These are phyloP conservation scores for Lasioglossum figueresi DNA, from an alignment of 2,888 invertebrate genomes.

Conservation along the genomic window DNA sequence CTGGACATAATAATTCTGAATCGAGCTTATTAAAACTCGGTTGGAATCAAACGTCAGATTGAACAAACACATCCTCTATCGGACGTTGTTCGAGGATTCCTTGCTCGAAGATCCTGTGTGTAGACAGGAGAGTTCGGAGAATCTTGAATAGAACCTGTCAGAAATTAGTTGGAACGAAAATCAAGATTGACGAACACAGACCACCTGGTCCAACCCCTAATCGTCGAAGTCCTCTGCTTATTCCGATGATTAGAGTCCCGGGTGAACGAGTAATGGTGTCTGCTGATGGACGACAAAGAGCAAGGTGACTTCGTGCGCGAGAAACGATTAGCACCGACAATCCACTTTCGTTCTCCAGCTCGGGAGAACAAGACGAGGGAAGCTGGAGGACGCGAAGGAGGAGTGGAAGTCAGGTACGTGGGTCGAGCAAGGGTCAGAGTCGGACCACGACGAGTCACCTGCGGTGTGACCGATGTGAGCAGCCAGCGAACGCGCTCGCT, in stretches of 20 bases:
- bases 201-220: not conserved
- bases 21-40: no score
- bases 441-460: conserved; percentile 77
- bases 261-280: conserved; percentile 22
- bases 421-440: conserved; percentile 75
- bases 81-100: no score
- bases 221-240: not conserved
- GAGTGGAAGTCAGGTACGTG: conserved; percentile 76
- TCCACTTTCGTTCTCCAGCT: conserved; percentile 49
- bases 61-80: no score
- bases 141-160: no score
- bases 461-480: conserved; percentile 78
- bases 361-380: conserved; percentile 37
- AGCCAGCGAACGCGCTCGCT: conserved; percentile 72
- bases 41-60: no score
- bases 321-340: conserved; percentile 65
- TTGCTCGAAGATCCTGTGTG: no score
- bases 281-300: conserved; percentile 36
- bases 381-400: conserved; percentile 43
- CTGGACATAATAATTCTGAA: no score
- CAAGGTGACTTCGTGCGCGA: conserved; percentile 58
- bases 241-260: conserved; percentile 18
- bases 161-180: not conserved
- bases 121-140: no score
- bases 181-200: not conserved